A percentile compares a stretch with the other conserved stretches of the same genome.
These are phyloP conservation scores for Nomia melanderi DNA, from an alignment of 1,140 invertebrate genomes.

Conservation along the genomic window DNA sequence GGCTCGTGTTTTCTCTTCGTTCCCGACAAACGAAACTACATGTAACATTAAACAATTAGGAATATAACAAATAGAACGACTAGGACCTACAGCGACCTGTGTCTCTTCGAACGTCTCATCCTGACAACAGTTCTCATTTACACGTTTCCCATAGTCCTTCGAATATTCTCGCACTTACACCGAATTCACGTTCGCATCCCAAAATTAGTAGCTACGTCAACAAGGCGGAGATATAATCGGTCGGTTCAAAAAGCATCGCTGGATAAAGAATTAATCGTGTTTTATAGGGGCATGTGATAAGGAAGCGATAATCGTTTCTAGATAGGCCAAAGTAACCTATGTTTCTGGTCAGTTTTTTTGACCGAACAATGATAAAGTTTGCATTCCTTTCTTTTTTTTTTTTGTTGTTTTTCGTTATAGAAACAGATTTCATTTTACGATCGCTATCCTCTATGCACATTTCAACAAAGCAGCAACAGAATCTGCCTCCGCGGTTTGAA, in stretches of 20 bases:
- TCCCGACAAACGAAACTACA: conserved; percentile 24
- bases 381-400: not conserved
- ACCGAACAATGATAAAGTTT: not conserved
- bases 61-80: conserved; percentile 60
- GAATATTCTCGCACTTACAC: conserved; percentile 9
- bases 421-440: conserved; percentile 7
- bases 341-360: no score
- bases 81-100: conserved; percentile 61
- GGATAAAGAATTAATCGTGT: conserved; percentile 18
- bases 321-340: not conserved
- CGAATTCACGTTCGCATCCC: conserved; percentile 10
- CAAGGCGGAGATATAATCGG: conserved; percentile 7
- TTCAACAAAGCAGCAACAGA: not conserved
- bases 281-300: not conserved
- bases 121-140: conserved; percentile 34
- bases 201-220: not conserved
- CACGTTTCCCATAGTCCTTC: conserved; percentile 21
- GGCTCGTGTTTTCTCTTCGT: conserved; percentile 12
- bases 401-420: not conserved
- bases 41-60: conserved; percentile 55
- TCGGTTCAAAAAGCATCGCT: conserved; percentile 1
- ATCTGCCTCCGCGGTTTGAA: not conserved
- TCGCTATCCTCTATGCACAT: not conserved
- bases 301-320: not conserved
- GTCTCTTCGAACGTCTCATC: conserved; percentile 20